Evolutionary conservation across 2,113 vertebrate genomes (phyloP).

Genomic region (Cyanocitta stelleri): DNA sequence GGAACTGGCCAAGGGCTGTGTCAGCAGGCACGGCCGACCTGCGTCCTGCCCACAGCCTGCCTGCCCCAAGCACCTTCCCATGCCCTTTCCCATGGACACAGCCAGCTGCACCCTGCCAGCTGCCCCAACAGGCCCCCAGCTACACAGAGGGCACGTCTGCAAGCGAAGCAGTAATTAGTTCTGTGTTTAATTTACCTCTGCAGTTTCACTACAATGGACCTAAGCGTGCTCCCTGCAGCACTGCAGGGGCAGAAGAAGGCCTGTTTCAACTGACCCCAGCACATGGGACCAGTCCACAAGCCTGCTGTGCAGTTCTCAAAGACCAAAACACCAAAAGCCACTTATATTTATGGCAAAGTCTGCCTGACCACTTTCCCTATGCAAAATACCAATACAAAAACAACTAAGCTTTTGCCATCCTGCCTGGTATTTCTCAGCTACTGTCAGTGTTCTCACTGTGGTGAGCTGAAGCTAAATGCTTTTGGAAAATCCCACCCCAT

Average conservation of each 20-base stretch:
- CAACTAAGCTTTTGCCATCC: not conserved
- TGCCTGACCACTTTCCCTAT: not conserved
- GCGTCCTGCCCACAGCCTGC: not conserved
- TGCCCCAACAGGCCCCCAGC: not conserved
- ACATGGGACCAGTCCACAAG: not conserved
- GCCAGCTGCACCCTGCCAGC: not conserved
- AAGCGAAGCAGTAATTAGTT: not conserved
- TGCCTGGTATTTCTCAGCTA: not conserved
- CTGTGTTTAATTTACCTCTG: not conserved
- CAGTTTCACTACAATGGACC: rapidly evolving
- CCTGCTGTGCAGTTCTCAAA: rapidly evolving
- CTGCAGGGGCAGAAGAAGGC: not conserved
- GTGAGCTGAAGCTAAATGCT: not conserved
- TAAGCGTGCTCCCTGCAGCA: rapidly evolving
- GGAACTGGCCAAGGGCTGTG: not conserved
- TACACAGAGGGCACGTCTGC: not conserved
- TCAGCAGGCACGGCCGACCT: not conserved
- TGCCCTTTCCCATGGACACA: not conserved
- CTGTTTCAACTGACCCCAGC: not conserved
- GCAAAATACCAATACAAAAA: not conserved
- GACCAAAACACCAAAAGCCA: not conserved
- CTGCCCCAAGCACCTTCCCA: not conserved
- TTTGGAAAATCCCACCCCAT: not conserved
- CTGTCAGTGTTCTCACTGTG: not conserved
- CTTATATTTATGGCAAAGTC: too few relatives aligned